Conservation (phyloP, 2,797 vertebrate species). For the Amniataba percoides region DNA sequence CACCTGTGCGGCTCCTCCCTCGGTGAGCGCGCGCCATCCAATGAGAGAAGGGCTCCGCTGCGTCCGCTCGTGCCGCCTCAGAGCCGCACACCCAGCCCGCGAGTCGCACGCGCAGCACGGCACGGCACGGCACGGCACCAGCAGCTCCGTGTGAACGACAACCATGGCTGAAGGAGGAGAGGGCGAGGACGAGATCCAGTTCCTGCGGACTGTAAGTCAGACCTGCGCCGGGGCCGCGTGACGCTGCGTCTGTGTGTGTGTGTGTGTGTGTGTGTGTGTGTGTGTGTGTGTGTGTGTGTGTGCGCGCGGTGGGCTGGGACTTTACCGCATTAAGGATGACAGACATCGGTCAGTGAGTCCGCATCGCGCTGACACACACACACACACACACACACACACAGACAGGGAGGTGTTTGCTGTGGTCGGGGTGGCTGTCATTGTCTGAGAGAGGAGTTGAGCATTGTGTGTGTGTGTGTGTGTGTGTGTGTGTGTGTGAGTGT, state of each 20-base stretch:
- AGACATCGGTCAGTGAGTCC: constrained; percentile 48
- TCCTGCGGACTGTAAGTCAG: constrained; percentile 86
- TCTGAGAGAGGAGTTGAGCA: constrained; percentile 24
- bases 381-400: neutral
- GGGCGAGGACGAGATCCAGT: constrained; percentile 88
- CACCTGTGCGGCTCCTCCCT: constrained; percentile 73
- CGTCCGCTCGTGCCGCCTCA: constrained; percentile 10
- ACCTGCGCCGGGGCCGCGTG: neutral
- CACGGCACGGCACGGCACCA: constrained; percentile 21
- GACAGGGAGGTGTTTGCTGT: neutral
- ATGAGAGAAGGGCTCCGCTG: constrained; percentile 39
- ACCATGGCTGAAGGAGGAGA: constrained; percentile 86
- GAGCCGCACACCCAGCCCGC: constrained; percentile 10
- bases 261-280: neutral
- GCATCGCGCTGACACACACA: constrained; percentile 42
- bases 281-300: constrained; percentile 28
- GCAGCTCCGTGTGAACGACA: constrained; percentile 52
- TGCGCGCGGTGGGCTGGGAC: constrained; percentile 48
- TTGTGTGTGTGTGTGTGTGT: constrained; percentile 18
- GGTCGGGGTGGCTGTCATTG: constrained; percentile 5
- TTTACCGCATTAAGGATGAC: constrained; percentile 76
- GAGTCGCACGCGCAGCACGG: constrained; percentile 14
- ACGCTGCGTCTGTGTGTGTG: constrained; percentile 39
- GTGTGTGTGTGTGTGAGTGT: constrained; percentile 20
- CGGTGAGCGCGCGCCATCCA: constrained; percentile 56